A percentile compares a stretch with the other conserved stretches of the same genome.
These are phyloP conservation scores for Lingula anatina DNA, from an alignment of 2,888 invertebrate genomes.

Conservation along the genomic window DNA sequence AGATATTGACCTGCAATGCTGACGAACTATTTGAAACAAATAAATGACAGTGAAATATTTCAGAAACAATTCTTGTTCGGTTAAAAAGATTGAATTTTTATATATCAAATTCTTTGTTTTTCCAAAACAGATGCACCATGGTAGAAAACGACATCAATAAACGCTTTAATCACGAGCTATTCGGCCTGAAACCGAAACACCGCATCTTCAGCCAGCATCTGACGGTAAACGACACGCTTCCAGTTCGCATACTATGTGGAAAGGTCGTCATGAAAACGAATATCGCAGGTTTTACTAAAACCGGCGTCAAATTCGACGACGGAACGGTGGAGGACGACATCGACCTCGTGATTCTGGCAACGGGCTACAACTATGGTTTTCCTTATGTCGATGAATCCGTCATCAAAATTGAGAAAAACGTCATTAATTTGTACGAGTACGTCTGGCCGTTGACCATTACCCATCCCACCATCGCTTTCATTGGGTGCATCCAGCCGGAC, in stretches of 20 bases:
- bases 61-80: too few species aligned
- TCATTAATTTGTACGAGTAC: constrained; percentile 49
- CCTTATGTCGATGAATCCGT: constrained; percentile 48
- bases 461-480: constrained; percentile 49
- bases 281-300: constrained; percentile 28
- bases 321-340: constrained; percentile 37
- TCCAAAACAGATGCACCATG: too few species aligned
- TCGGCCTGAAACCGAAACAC: constrained; percentile 49
- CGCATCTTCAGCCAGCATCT: constrained; percentile 33
- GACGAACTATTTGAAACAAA: too few species aligned
- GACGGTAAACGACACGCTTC: constrained; percentile 52
- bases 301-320: constrained; percentile 39
- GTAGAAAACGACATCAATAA: constrained; percentile 24
- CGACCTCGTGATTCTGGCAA: constrained; percentile 47
- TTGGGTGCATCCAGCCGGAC: constrained; percentile 53
- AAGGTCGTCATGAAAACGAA: constrained; percentile 42
- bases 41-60: too few species aligned
- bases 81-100: too few species aligned
- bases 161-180: constrained; percentile 48
- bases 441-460: constrained; percentile 48
- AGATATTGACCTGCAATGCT: too few species aligned
- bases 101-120: too few species aligned
- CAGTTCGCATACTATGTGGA: constrained; percentile 48
- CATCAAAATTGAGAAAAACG: constrained; percentile 29
- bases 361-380: constrained; percentile 51